Base-by-base conservation (phyloP, 1,140 invertebrate species). In the Coboldia fuscipes region DNA sequence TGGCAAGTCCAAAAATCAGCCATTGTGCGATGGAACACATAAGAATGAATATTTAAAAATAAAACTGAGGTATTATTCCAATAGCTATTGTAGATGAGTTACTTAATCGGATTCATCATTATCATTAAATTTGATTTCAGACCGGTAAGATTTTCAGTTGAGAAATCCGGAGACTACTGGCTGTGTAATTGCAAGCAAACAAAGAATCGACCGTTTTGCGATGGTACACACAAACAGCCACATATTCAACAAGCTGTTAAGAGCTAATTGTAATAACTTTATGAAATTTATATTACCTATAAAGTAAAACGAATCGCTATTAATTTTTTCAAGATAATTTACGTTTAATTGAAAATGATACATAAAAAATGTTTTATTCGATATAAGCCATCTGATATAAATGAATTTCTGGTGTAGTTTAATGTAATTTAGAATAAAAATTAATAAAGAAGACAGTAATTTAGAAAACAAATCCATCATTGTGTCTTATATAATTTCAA, bases 121-220 rank as follows among this genome's bases (percentile, higher is more conserved):
- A 17, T 16, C 14, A 30, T 18, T 24, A 26, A 2, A 24, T 44
- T 42, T 30, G 30, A 43, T 56, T 60, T 36, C 44, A 73, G 68
- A 35, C 92, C 92, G 1, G 61, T 97, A 10, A 60, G 59, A 37
- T 96, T 96, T 45, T 57, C 62, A 42, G 85, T 94, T 2, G 68
- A 73, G 30, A 75, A 93, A 61, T 80, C 76, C 1, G 89, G 89
- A 54, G 81, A 93, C 12, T 96, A 96, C 50, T 97, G 86, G 85
- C 61, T 98, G 3, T 99, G 94, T 54, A 94, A 94, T 51, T 99
- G 94, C 53, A 98, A 98, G 55, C 92, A 97, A 54, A 93, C 92
- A 3, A 66, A 68, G 28, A 82, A 90, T 45, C 63, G 85, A 45
- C 94, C 94, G 7, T 97, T 97, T 54, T 99, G 94, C 66, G 94